Conservation (phyloP, 2,797 vertebrate species). For the Emys orbicularis region DNA sequence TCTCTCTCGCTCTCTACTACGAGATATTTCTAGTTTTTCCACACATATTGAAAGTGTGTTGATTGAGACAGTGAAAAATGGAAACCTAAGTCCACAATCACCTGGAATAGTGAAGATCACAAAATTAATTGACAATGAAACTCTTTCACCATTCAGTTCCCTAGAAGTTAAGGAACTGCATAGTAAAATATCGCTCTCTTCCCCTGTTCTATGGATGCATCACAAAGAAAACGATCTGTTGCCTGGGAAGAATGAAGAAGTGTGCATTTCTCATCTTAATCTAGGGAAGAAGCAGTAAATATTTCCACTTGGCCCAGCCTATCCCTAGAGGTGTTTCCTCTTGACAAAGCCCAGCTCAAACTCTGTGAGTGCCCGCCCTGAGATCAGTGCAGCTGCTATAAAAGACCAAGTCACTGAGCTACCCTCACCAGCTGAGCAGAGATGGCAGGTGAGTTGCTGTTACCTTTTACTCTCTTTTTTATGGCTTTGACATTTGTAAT, state of each 20-base stretch:
- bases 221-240: background rate
- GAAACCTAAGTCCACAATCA: too few relatives aligned
- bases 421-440: background rate
- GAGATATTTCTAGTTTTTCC: too few relatives aligned
- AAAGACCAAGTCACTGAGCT: background rate
- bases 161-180: background rate
- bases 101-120: too few relatives aligned
- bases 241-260: background rate
- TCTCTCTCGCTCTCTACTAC: too few relatives aligned
- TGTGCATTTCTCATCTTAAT: background rate
- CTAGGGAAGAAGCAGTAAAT: background rate
- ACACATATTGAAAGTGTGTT: too few relatives aligned
- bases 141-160: background rate
- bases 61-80: background rate
- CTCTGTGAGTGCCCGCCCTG: background rate
- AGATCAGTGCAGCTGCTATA: background rate
- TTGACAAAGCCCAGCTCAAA: background rate
- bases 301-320: background rate
- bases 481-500: background rate
- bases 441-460: background rate
- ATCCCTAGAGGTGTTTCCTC: background rate
- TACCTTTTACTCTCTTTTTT: background rate
- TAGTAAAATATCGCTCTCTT: background rate
- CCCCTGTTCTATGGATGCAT: background rate
- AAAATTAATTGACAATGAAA: background rate